Evolutionary conservation across 2,797 vertebrate genomes (phyloP), one percentile per base, ranked within the genome.

Genomic region (Anabas testudineus): DNA sequence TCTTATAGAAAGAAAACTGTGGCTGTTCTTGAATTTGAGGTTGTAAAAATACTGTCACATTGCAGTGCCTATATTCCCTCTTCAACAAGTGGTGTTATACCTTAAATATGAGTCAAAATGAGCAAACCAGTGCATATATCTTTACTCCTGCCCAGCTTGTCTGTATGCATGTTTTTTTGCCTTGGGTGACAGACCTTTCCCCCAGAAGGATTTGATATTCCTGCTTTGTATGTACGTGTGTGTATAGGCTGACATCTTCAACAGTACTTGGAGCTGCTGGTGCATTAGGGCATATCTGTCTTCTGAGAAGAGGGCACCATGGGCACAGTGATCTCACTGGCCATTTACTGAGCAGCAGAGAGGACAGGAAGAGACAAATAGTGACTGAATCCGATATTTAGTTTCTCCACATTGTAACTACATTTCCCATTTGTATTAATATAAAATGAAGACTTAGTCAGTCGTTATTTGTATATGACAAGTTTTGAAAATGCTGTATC

Each of bases 241-340:
- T 49, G 53, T 32, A 47, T 55, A 75, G 72, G 62, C 73, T 83
- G 84, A 89, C 86, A 87, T 88, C 76, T 83, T 76, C 74, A 81
- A 55, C 80, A 60, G 77, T 71, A 78, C 75, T 71, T 19, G 59
- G 64, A 84, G 72, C 75, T 71, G 74, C 72, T 64, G 83, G 75
- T 87, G 87, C 86, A 69, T 84, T 67, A 71, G 78, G 55, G 67
- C 84, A 85, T 80, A 73, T 85, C 80, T 77, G 81, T 87, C 74
- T 82, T 88, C 61, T 65, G 70, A 75, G 75, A 78, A 53, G 67
- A 71, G 73, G 78, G 67, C 76, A 84, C 80, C 80, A 60, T 41
- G 67, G 82, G 80, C 66, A 36, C 57, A 12, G 9, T 73, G 78
- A 76, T 84, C 75, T 72, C 78, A 83, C 74, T 53, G 84, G 74